Evolutionary conservation across 2,888 invertebrate species (phyloP).

Genomic region (Leucania comma): DNA sequence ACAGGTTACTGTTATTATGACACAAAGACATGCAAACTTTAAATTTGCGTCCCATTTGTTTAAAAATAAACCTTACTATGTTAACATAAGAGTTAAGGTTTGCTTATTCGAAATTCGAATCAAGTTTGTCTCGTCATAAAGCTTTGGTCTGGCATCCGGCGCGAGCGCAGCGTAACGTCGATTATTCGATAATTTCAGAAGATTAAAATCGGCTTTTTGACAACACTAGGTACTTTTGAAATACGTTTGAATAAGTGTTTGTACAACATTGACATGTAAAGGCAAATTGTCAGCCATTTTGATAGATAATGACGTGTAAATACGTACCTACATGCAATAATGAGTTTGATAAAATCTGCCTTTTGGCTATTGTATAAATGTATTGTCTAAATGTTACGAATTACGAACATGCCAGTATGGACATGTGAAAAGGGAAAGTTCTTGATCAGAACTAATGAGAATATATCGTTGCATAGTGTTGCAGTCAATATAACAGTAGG

Average conservation of each 20-base stretch:
- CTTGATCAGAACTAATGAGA: slow-evolving; percentile 28
- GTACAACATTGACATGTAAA: slow-evolving; percentile 68
- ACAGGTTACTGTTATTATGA: slow-evolving; percentile 88
- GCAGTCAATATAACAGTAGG: background rate
- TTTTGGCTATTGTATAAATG: slow-evolving; percentile 55
- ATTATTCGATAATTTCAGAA: slow-evolving; percentile 89
- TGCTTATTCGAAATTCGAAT: background rate
- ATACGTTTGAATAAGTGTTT: slow-evolving; percentile 68
- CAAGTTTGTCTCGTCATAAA: slow-evolving; percentile 65
- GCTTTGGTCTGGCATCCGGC: slow-evolving; percentile 86
- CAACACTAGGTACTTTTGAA: slow-evolving; percentile 80
- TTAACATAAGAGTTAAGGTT: slow-evolving; percentile 54
- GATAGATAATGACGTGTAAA: slow-evolving; percentile 62
- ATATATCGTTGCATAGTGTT: slow-evolving; percentile 12
- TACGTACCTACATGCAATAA: slow-evolving; percentile 46
- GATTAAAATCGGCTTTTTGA: slow-evolving; percentile 87
- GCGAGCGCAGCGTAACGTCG: slow-evolving; percentile 87
- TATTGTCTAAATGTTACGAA: slow-evolving; percentile 52
- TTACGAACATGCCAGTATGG: slow-evolving; percentile 29
- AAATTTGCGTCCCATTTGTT: slow-evolving; percentile 23
- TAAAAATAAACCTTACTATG: slow-evolving; percentile 52
- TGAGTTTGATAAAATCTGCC: slow-evolving; percentile 58
- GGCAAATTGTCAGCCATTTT: slow-evolving; percentile 64
- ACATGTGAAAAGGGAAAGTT: slow-evolving; percentile 41
- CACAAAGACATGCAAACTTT: slow-evolving; percentile 69